Conservation (phyloP, 2,888 invertebrate species). For the Drosophila falleni region DNA sequence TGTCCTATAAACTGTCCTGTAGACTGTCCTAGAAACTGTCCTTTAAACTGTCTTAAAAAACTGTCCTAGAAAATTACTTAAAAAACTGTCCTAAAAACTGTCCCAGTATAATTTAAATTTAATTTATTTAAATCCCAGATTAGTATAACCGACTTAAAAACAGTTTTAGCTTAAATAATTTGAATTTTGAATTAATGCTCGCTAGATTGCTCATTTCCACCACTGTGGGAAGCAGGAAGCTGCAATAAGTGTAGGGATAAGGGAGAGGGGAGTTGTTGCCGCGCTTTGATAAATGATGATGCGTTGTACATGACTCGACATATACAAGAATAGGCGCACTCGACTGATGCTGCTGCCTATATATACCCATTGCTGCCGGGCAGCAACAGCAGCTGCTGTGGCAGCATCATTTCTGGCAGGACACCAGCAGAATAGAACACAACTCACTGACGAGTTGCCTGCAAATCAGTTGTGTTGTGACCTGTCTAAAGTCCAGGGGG, state of each 20-base stretch:
- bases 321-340: constrained; percentile 44
- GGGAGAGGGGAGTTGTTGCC: constrained; percentile 58
- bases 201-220: not conserved
- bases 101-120: too few species aligned
- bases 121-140: too few species aligned
- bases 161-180: not conserved
- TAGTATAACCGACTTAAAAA: too few species aligned
- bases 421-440: constrained; percentile 13
- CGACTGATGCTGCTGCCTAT: constrained; percentile 13
- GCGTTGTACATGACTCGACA: constrained; percentile 78
- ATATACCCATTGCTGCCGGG: constrained; percentile 16
- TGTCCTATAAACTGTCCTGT: too few species aligned
- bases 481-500: not conserved
- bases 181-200: not conserved
- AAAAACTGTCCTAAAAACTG: too few species aligned
- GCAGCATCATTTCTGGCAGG: constrained; percentile 4
- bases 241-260: not conserved
- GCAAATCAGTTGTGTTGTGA: constrained; percentile 8
- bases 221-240: not conserved
- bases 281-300: constrained; percentile 76
- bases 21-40: too few species aligned
- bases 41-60: too few species aligned
- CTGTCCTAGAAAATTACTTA: too few species aligned
- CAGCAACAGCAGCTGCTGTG: constrained; percentile 10
- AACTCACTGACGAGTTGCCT: constrained; percentile 30